Percentiles rank a stretch among this genome's conserved stretches.
phyloP scores from a whole-genome alignment of 2,797 vertebrate species.

The Hyperoplus lanceolatus region DNA sequence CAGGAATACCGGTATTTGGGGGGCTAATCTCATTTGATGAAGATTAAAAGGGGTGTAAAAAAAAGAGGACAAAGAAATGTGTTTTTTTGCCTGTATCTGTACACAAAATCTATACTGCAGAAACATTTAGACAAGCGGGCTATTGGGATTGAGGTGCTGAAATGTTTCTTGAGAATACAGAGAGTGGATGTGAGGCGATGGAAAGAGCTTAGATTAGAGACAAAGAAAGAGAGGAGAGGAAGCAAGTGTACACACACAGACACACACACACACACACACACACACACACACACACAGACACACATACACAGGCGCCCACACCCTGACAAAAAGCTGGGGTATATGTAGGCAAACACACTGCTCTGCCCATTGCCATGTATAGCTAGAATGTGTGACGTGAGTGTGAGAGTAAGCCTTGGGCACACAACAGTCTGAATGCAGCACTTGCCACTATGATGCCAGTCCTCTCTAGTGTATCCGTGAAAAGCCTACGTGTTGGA shows the following conservation, averaged over 20 bases:
- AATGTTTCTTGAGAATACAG: slow-evolving; percentile 28
- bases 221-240: slow-evolving; percentile 66
- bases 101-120: slow-evolving; percentile 37
- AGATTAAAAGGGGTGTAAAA: slow-evolving; percentile 70
- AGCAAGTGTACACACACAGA: slow-evolving; percentile 50
- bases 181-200: slow-evolving; percentile 30
- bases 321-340: slow-evolving; percentile 67
- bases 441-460: slow-evolving; percentile 84
- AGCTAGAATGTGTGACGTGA: slow-evolving; percentile 81
- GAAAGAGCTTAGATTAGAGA: slow-evolving; percentile 56
- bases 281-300: slow-evolving; percentile 33
- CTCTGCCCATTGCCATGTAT: slow-evolving; percentile 78
- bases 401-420: slow-evolving; percentile 81
- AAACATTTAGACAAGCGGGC: slow-evolving; percentile 14
- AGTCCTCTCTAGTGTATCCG: slow-evolving; percentile 81
- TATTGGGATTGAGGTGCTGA: slow-evolving; percentile 19
- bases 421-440: slow-evolving; percentile 80
- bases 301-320: slow-evolving; percentile 54
- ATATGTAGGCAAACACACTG: slow-evolving; percentile 77
- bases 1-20: slow-evolving; percentile 91
- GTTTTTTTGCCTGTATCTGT: slow-evolving; percentile 54
- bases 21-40: slow-evolving; percentile 97
- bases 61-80: slow-evolving; percentile 67
- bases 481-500: slow-evolving; percentile 83
- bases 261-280: slow-evolving; percentile 33